A percentile compares a stretch with the other conserved stretches of the same genome.
Conservation (phyloP, 2,888 invertebrate genomes). For the Exephanes ischioxanthus region DNA sequence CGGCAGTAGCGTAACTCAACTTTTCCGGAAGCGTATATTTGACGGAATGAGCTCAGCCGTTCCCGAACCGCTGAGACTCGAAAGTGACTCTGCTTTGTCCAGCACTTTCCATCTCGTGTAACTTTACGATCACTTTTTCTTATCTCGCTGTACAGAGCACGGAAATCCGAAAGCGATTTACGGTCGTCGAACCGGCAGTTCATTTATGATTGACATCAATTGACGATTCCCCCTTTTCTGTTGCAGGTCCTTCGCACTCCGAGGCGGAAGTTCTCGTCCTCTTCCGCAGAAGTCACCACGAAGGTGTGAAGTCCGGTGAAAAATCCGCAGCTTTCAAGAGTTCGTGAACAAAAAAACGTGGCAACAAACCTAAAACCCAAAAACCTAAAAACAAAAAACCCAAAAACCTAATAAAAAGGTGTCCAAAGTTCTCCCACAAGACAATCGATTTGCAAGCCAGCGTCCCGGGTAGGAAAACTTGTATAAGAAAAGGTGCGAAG, state of each 20-base stretch:
- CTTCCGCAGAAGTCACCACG: background rate
- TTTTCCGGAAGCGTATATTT: constrained; percentile 6
- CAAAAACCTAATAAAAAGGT: constrained; percentile 4
- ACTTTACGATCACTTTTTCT: background rate
- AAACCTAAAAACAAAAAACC: too few species aligned
- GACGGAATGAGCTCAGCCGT: background rate
- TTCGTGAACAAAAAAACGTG: background rate
- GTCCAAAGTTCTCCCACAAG: background rate
- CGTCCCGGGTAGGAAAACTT: background rate
- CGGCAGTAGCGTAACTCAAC: background rate
- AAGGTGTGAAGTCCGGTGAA: background rate
- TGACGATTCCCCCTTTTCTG: background rate
- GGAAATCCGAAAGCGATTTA: constrained; percentile 7
- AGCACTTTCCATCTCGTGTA: background rate
- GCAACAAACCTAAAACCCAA: background rate
- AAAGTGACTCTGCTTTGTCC: background rate
- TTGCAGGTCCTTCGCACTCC: constrained; percentile 23
- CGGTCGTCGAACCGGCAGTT: background rate
- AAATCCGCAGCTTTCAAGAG: background rate
- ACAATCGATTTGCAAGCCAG: constrained; percentile 18
- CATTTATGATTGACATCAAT: background rate
- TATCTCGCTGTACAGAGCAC: background rate
- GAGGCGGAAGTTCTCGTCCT: constrained; percentile 8
- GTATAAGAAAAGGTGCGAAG: background rate
- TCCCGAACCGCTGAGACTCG: background rate